phyloP scores from a whole-genome alignment of 2,113 vertebrate species.

The Hymenochirus boettgeri region DNA sequence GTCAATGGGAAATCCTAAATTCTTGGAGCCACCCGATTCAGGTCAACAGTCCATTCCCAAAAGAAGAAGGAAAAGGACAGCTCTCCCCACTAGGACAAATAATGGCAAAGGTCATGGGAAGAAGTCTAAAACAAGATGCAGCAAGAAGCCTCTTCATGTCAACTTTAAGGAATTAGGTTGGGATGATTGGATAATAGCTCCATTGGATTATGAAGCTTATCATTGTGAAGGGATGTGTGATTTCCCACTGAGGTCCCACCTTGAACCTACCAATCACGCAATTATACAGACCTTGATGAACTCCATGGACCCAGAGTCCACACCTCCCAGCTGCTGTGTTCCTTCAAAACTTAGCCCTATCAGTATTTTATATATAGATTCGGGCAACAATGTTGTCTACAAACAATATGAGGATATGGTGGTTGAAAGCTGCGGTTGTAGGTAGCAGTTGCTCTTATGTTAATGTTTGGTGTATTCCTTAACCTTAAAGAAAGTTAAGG shows the following conservation, averaged over 20 bases:
- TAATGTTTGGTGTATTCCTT: constrained; percentile 3
- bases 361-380: constrained; percentile 84
- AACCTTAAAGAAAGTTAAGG: constrained; percentile 18
- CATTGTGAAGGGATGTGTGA: constrained; percentile 83
- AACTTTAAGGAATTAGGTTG: constrained; percentile 87
- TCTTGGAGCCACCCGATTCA: constrained; percentile 42
- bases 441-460: constrained; percentile 63
- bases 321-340: constrained; percentile 81
- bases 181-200: constrained; percentile 88
- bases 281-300: constrained; percentile 87
- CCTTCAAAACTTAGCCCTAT: constrained; percentile 82
- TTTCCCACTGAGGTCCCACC: constrained; percentile 80
- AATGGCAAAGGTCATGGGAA: constrained; percentile 58
- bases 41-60: constrained; percentile 45
- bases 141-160: constrained; percentile 75
- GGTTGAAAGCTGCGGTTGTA: constrained; percentile 82
- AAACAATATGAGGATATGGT: constrained; percentile 90
- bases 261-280: constrained; percentile 84
- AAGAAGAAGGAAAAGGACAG: constrained; percentile 57
- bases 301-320: constrained; percentile 81
- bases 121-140: constrained; percentile 69
- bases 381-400: constrained; percentile 84
- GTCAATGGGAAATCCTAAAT: constrained; percentile 52
- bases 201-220: constrained; percentile 80
- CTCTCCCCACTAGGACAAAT: constrained; percentile 46